Evolutionary conservation across 2,888 invertebrate species (phyloP).

Genomic region (Bimastos eiseni): DNA sequence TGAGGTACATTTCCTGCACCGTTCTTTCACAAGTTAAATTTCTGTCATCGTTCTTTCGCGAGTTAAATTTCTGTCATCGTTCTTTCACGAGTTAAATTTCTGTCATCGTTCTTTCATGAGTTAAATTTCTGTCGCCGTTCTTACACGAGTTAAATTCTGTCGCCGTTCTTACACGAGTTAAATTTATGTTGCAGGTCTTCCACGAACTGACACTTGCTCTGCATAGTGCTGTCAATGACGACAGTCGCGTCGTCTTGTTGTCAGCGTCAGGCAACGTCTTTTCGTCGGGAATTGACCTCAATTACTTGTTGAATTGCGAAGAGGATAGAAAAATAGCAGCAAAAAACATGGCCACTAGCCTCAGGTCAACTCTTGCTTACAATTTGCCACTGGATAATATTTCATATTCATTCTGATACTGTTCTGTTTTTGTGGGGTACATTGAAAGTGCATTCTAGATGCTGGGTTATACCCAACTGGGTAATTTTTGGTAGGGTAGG

Average conservation of each 20-base stretch:
- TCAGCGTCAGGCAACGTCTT: constrained; percentile 77
- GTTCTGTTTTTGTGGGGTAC: no score
- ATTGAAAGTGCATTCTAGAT: no score
- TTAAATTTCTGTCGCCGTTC: not conserved
- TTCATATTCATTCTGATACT: not conserved
- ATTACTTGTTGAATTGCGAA: constrained; percentile 61
- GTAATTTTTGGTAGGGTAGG: no score
- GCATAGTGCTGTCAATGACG: constrained; percentile 69
- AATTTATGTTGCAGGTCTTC: constrained; percentile 68
- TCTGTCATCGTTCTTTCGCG: no score
- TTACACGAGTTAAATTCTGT: not conserved
- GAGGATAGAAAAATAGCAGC: constrained; percentile 44
- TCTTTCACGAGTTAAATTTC: not conserved
- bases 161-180: not conserved
- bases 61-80: not conserved
- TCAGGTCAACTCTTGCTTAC: constrained; percentile 29
- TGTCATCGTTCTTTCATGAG: not conserved
- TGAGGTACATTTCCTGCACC: no score
- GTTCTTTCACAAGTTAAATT: no score
- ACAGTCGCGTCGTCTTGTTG: constrained; percentile 72
- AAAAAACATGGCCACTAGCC: constrained; percentile 30
- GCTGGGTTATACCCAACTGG: no score
- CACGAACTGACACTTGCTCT: constrained; percentile 76
- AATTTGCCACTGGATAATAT: not conserved
- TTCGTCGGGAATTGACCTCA: constrained; percentile 82